Conservation (phyloP, 2,888 invertebrate genomes). For the Amiota communis region DNA sequence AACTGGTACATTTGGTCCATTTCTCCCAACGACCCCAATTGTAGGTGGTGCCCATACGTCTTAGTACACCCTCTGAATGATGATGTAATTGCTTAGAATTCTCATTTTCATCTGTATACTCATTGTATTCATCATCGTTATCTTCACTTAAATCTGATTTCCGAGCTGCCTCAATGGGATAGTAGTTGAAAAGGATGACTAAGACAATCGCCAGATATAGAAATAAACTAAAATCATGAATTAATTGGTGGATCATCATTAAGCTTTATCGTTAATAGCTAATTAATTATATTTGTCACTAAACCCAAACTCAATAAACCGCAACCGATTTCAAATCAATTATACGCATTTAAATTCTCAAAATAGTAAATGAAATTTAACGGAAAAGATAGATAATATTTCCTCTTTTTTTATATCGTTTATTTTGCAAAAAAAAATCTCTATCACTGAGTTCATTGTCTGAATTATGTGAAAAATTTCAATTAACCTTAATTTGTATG, state of each 20-base stretch:
- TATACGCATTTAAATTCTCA: slow-evolving; percentile 20
- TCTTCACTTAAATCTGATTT: slow-evolving; percentile 51
- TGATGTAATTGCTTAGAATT: slow-evolving; percentile 44
- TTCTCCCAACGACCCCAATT: slow-evolving; percentile 83
- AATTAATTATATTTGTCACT: not conserved
- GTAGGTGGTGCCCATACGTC: slow-evolving; percentile 58
- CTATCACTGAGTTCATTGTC: not conserved
- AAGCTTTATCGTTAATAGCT: no score
- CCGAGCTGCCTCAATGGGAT: not conserved
- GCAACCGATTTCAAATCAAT: slow-evolving; percentile 28
- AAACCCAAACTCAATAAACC: slow-evolving; percentile 28
- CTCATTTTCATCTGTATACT: slow-evolving; percentile 51
- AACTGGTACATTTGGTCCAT: slow-evolving; percentile 84
- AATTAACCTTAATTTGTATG: slow-evolving; percentile 22
- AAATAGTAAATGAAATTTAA: not conserved
- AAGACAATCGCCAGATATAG: not conserved
- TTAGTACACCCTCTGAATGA: slow-evolving; percentile 40
- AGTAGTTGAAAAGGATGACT: not conserved
- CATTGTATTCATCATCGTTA: slow-evolving; percentile 57
- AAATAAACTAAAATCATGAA: not conserved
- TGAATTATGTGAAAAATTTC: slow-evolving; percentile 13
- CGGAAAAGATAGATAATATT: slow-evolving; percentile 15
- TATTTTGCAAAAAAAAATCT: no score
- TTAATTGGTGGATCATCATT: no score
- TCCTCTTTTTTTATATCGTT: not conserved